Conservation (phyloP, 2,888 invertebrate genomes). For the Thymelicus acteon region DNA sequence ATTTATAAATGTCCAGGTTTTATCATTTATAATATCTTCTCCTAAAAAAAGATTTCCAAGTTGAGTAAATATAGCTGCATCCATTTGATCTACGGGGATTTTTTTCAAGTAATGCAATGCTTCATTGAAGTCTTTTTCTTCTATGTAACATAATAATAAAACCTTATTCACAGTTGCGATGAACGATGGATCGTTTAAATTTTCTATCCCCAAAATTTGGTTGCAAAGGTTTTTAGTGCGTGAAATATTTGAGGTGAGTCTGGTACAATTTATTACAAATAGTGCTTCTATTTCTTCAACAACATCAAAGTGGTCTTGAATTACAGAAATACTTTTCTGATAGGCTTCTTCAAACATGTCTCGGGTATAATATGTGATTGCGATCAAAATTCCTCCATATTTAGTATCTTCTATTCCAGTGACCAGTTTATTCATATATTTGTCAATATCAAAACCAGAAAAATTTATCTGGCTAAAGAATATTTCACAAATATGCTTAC, state of each 20-base stretch:
- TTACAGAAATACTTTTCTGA: slow-evolving; percentile 63
- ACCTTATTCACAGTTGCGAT: slow-evolving; percentile 50
- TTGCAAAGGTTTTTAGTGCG: slow-evolving; percentile 62
- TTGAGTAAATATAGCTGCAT: slow-evolving; percentile 52
- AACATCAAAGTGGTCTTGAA: slow-evolving; percentile 62
- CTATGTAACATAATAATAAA: slow-evolving; percentile 57
- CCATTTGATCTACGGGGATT: slow-evolving; percentile 53
- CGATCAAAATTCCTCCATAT: slow-evolving; percentile 85
- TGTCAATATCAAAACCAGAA: slow-evolving; percentile 65
- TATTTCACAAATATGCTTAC: slow-evolving; percentile 59
- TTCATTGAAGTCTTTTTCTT: slow-evolving; percentile 76
- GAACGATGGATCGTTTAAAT: slow-evolving; percentile 50
- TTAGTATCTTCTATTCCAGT: slow-evolving; percentile 84
- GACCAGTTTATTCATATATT: slow-evolving; percentile 78
- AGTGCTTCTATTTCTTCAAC: slow-evolving; percentile 55
- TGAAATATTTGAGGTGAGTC: slow-evolving; percentile 66
- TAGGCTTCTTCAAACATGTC: slow-evolving; percentile 82
- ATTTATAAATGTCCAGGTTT: slow-evolving; percentile 54
- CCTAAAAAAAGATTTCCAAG: slow-evolving; percentile 64
- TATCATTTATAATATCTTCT: slow-evolving; percentile 51
- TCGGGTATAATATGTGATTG: slow-evolving; percentile 79
- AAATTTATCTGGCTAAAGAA: slow-evolving; percentile 60
- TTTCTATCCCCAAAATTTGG: slow-evolving; percentile 63
- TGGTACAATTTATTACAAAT: slow-evolving; percentile 64
- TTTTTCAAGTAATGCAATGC: slow-evolving; percentile 63